Evolutionary conservation across 1,140 invertebrate genomes (phyloP).

Genomic region (Brachionus rubens): DNA sequence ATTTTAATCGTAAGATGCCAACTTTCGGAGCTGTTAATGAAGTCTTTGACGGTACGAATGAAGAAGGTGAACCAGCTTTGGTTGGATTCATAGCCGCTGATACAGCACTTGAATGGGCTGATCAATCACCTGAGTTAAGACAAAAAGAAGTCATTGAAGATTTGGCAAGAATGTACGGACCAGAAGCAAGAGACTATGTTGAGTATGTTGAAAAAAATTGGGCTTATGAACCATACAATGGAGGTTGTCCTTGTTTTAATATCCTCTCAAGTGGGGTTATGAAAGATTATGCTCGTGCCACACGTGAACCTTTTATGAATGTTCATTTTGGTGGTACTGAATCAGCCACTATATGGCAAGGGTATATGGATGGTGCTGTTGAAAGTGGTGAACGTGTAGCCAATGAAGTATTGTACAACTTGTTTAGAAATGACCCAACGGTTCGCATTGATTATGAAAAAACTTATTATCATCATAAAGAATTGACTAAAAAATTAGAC

Average conservation of each 20-base stretch:
- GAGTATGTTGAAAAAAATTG: slow-evolving; percentile 59
- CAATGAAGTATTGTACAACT: slow-evolving; percentile 51
- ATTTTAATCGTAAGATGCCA: slow-evolving; percentile 45
- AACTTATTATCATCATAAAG: slow-evolving; percentile 37
- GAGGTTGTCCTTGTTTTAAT: slow-evolving; percentile 55
- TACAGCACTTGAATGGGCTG: slow-evolving; percentile 52
- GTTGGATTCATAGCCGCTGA: slow-evolving; percentile 60
- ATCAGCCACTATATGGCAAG: slow-evolving; percentile 58
- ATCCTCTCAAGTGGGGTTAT: slow-evolving; percentile 52
- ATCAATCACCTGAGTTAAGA: slow-evolving; percentile 49
- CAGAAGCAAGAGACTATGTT: slow-evolving; percentile 51
- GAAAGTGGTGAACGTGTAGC: slow-evolving; percentile 58
- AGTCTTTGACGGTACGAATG: slow-evolving; percentile 59
- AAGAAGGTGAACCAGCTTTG: slow-evolving; percentile 56
- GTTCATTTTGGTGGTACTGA: slow-evolving; percentile 61
- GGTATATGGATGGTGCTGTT: slow-evolving; percentile 61
- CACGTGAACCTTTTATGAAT: slow-evolving; percentile 48
- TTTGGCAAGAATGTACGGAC: slow-evolving; percentile 57
- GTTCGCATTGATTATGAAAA: slow-evolving; percentile 27
- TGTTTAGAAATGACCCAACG: background rate
- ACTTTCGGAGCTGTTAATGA: slow-evolving; percentile 54
- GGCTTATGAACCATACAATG: slow-evolving; percentile 55
- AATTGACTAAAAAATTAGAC: background rate
- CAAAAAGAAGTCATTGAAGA: slow-evolving; percentile 57
- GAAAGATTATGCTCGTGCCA: slow-evolving; percentile 47